These are phyloP conservation scores for Eira barbara DNA, from an alignment of 2,113 vertebrate genomes.

Conservation along the genomic window DNA sequence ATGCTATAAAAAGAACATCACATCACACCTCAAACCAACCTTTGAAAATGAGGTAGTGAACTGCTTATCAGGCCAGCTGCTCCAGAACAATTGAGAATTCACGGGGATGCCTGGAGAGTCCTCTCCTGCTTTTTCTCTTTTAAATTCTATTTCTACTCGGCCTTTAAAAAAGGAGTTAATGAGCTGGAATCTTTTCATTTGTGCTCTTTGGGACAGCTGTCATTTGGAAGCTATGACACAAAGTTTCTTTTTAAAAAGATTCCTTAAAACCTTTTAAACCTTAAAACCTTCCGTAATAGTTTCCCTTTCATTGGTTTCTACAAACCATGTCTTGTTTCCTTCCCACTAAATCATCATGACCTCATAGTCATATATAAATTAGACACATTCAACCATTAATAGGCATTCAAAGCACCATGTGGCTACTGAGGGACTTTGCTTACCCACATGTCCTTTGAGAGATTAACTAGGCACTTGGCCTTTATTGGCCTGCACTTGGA, in stretches of 20 bases:
- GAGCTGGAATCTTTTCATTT: neutral
- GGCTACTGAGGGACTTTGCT: neutral
- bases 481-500: neutral
- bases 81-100: neutral
- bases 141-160: neutral
- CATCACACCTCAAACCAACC: neutral
- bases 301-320: neutral
- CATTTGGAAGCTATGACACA: neutral
- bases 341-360: conserved; percentile 9
- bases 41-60: neutral
- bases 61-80: neutral
- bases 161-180: neutral
- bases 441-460: neutral
- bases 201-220: neutral
- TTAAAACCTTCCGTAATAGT: neutral
- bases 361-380: neutral
- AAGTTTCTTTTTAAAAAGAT: neutral
- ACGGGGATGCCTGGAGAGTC: neutral
- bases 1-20: neutral
- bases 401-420: neutral
- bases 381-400: neutral
- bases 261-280: neutral
- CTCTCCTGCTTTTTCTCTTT: neutral
- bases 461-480: neutral
- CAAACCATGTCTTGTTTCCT: neutral